phyloP scores from a whole-genome alignment of 1,140 invertebrate species.

The Drosophila melanica region DNA sequence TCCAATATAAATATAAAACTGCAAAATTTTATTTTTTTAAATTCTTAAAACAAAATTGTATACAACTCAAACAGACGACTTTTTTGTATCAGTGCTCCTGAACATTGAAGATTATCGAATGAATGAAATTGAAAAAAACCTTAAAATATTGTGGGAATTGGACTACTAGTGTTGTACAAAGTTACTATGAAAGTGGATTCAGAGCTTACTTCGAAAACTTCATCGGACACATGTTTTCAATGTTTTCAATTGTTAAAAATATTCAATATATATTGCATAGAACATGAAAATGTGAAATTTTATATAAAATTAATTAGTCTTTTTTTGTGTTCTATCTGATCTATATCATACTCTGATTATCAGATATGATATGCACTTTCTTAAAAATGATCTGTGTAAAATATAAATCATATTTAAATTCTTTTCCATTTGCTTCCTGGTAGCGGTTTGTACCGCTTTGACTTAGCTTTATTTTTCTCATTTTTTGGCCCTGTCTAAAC shows the following conservation, averaged over 20 bases:
- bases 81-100: neutral
- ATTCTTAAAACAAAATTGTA: neutral
- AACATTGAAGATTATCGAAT: conserved; percentile 12
- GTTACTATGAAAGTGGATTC: too few relatives aligned
- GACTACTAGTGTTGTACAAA: neutral
- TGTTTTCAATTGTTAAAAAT: too few relatives aligned
- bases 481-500: conserved; percentile 23
- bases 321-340: neutral
- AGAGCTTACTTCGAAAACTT: neutral
- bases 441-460: conserved; percentile 46
- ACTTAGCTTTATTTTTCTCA: conserved; percentile 22
- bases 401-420: conserved; percentile 1
- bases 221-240: too few relatives aligned
- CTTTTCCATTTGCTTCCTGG: conserved; percentile 29
- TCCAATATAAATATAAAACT: conserved; percentile 2
- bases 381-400: too few relatives aligned
- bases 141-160: too few relatives aligned
- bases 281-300: too few relatives aligned
- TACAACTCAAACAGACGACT: neutral
- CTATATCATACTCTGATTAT: too few relatives aligned
- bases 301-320: neutral
- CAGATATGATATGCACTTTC: too few relatives aligned
- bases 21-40: conserved; percentile 5
- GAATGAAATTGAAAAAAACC: neutral
- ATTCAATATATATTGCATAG: too few relatives aligned